Conservation (phyloP, 2,888 invertebrate genomes). For the Mesorhabditis sp. region DNA sequence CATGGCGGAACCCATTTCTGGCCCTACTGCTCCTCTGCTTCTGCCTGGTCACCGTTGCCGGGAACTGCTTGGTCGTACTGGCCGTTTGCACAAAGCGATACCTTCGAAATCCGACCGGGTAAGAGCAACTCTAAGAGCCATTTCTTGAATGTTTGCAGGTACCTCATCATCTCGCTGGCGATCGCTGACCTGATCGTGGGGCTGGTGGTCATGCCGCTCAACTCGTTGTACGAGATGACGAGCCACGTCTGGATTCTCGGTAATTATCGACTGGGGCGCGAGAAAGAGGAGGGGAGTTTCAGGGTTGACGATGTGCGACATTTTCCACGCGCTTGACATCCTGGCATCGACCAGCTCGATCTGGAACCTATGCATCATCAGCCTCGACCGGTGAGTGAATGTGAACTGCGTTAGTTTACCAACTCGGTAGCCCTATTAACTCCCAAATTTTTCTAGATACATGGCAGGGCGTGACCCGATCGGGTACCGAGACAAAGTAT, state of each 20-base stretch:
- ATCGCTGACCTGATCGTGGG: slow-evolving; percentile 94
- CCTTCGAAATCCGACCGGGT: slow-evolving; percentile 88
- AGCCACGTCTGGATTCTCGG: slow-evolving; percentile 53
- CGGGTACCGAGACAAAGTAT: slow-evolving; percentile 91
- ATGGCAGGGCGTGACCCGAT: slow-evolving; percentile 99
- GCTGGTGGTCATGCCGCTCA: slow-evolving; percentile 91
- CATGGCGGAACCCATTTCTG: slow-evolving; percentile 54
- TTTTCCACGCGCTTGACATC: slow-evolving; percentile 94
- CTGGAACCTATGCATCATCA: slow-evolving; percentile 86
- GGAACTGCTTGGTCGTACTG: slow-evolving; percentile 86
- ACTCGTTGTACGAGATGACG: slow-evolving; percentile 55
- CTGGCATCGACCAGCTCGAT: slow-evolving; percentile 95
- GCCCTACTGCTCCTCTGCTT: slow-evolving; percentile 80
- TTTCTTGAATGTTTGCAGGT: slow-evolving; percentile 60
- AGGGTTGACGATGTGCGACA: slow-evolving; percentile 91
- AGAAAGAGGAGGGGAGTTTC: not conserved
- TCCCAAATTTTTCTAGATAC: slow-evolving; percentile 76
- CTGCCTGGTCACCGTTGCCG: slow-evolving; percentile 86
- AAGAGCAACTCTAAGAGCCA: slow-evolving; percentile 4
- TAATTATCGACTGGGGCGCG: slow-evolving; percentile 11
- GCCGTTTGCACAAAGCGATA: slow-evolving; percentile 89
- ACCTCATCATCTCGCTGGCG: slow-evolving; percentile 91
- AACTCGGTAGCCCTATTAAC: slow-evolving; percentile 65
- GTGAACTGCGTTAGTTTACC: not conserved
- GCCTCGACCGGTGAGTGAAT: slow-evolving; percentile 59